Evolutionary conservation across 2,888 invertebrate species (phyloP).

Genomic region (Drosophila antonietae): DNA sequence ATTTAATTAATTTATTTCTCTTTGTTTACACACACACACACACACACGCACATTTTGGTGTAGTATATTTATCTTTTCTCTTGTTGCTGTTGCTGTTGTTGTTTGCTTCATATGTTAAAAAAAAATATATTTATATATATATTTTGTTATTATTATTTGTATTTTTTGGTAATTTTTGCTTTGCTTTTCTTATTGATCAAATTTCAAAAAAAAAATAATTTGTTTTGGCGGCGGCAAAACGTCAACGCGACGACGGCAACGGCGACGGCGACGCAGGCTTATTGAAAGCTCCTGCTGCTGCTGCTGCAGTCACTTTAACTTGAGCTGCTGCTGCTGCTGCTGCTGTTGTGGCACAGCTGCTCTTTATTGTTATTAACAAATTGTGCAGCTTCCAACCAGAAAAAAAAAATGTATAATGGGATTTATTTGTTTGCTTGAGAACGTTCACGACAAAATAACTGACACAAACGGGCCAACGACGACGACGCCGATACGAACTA

Average conservation of each 20-base stretch:
- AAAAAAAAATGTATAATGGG: neutral
- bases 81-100: neutral
- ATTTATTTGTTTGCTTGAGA: constrained; percentile 1
- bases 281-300: constrained; percentile 2
- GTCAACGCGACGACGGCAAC: constrained; percentile 45
- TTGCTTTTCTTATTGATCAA: neutral
- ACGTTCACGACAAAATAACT: constrained; percentile 49
- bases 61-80: neutral
- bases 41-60: constrained; percentile 5
- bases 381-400: constrained; percentile 22
- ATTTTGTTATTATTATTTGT: neutral
- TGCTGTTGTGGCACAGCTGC: constrained; percentile 1
- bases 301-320: constrained; percentile 10
- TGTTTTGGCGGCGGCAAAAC: constrained; percentile 77
- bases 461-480: constrained; percentile 55
- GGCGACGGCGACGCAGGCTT: constrained; percentile 17
- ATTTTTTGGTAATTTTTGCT: constrained; percentile 1
- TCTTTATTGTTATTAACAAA: constrained; percentile 17
- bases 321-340: constrained; percentile 3
- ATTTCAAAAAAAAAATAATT: constrained; percentile 16
- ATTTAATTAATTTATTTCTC: neutral
- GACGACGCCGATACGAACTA: constrained; percentile 84
- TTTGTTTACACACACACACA: constrained; percentile 11
- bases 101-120: neutral
- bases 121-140: neutral